Base-by-base conservation (phyloP, 2,113 vertebrate genomes). In the Thymallus thymallus region DNA sequence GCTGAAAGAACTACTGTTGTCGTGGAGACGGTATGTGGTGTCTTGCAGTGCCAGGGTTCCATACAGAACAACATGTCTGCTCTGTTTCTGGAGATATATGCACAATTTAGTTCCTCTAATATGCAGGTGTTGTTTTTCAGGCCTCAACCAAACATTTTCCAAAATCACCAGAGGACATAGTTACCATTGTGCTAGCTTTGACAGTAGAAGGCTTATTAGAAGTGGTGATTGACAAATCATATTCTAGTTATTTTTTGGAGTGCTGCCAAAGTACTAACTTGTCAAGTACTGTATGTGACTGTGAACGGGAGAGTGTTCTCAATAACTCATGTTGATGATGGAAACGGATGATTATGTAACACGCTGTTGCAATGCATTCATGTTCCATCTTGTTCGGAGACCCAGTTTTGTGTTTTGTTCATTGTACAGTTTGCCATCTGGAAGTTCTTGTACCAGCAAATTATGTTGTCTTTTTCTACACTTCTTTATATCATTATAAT, bases 1-100 rank as follows among this genome's bases (percentile, higher is more conserved):
- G 20, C 7, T 48, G 76, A 76, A 48, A 66, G 76, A 66, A 71
- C 68, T 32, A 26, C 68, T 70, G 76, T 77, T 77, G 72, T 80
- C 32, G 45, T 75, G 64, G 55, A 67, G 67, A 80, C 73, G 41
- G 35, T 10, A 58, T 35, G 46, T 22, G 18, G 67, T 76, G 23
- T 78, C 65, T 46, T 61, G 20, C 73, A 35, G 74, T 64, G 56
- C 73, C 71, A 76, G 35, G 35, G 55, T 66, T 76, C 63, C n/a
- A 35, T 32, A 48, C 45, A 35, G 46, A 29, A 24, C 3, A 23
- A 60, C 56, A 60, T 41, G 32, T 22, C 66, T 22, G 66, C 41
- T 48, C 22, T 46, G 18, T 68, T 20, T 12, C 29, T 67, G 18
- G 48, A 51, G 14, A 51, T 18, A 51, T 5, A 51, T 51, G 13